Conservation (phyloP, 92 coral and sea anemone species). For the Zoanthus sansibaricus region DNA sequence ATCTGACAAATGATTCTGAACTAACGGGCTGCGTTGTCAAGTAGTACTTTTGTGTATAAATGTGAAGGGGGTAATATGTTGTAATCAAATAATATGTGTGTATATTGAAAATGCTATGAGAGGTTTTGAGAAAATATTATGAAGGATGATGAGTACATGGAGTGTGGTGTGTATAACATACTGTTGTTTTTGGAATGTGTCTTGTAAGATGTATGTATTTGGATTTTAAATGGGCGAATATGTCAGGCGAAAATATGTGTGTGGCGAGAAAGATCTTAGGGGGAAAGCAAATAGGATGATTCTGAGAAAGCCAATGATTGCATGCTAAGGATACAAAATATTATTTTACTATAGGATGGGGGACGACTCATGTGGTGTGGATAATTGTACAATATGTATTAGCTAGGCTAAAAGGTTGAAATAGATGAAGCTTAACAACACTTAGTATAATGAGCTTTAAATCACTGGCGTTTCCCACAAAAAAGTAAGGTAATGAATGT, state of each 20-base stretch:
- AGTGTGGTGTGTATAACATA: conserved; percentile 9
- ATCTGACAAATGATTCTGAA: conserved; percentile 20
- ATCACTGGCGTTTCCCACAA: conserved; percentile 5
- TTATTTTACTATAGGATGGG: background rate
- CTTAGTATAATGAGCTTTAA: background rate
- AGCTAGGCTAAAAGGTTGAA: conserved; percentile 8
- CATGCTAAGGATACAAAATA: conserved; percentile 7
- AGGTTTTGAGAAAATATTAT: conserved; percentile 4
- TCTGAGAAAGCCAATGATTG: conserved; percentile 4
- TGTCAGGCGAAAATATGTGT: background rate
- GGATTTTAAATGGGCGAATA: background rate
- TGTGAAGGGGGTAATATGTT: conserved; percentile 7
- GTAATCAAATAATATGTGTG: conserved; percentile 1
- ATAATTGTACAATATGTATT: background rate
- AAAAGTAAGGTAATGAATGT: conserved; percentile 7
- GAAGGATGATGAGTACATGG: background rate
- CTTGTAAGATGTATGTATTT: background rate
- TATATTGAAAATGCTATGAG: conserved; percentile 2
- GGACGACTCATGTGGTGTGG: conserved; percentile 7
- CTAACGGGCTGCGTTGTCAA: background rate
- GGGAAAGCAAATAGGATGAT: conserved; percentile 1
- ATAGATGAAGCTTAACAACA: background rate
- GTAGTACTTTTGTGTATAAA: background rate
- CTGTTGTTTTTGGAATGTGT: conserved; percentile 1
- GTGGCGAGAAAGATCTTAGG: background rate